phyloP scores from a whole-genome alignment of 2,888 invertebrate genomes.

The Dolomedes plantarius region DNA sequence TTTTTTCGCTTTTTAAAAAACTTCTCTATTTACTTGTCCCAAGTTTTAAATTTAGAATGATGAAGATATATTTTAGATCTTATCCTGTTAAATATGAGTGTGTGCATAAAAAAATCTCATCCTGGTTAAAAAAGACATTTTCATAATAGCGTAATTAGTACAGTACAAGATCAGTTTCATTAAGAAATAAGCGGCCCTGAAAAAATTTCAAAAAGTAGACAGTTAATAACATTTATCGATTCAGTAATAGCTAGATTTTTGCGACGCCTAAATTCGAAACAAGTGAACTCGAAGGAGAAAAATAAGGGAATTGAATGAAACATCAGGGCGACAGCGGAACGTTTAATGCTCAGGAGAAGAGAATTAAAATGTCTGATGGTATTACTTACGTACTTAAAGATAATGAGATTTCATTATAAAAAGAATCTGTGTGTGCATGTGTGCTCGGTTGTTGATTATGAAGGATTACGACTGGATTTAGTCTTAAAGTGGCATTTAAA shows the following conservation, averaged over 20 bases:
- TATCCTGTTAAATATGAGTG: background rate
- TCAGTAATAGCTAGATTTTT: background rate
- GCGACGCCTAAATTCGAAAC: background rate
- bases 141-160: background rate
- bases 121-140: background rate
- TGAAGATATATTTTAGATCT: background rate
- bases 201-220: background rate
- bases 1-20: too few relatives aligned
- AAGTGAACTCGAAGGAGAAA: background rate
- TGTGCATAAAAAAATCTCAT: background rate
- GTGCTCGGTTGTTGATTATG: background rate
- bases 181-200: background rate
- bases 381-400: background rate
- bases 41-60: background rate
- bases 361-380: constrained; percentile 6
- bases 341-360: background rate
- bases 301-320: background rate
- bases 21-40: too few relatives aligned
- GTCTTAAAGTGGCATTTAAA: background rate
- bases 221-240: background rate
- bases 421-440: background rate
- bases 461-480: background rate
- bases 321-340: background rate
- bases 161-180: background rate
- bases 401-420: background rate